phyloP scores from a whole-genome alignment of 2,888 invertebrate species.

The Antitype chi region DNA sequence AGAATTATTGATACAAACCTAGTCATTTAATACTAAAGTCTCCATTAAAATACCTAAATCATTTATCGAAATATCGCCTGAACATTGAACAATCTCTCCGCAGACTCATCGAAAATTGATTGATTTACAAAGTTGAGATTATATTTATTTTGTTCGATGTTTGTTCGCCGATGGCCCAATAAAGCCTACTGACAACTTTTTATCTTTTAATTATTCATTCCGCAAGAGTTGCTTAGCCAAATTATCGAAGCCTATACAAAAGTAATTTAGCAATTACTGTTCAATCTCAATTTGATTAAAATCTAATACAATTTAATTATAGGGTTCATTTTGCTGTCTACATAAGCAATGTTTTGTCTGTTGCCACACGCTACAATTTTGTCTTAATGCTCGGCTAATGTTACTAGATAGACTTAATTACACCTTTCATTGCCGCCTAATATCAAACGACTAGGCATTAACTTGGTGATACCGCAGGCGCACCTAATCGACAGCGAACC shows the following conservation, averaged over 20 bases:
- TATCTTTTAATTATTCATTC: conserved; percentile 56
- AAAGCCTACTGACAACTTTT: conserved; percentile 47
- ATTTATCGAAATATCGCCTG: conserved; percentile 38
- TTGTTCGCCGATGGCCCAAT: conserved; percentile 37
- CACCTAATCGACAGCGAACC: conserved; percentile 46
- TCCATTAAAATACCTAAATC: conserved; percentile 39
- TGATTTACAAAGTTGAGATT: conserved; percentile 55
- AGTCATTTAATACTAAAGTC: conserved; percentile 12
- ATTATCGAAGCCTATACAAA: conserved; percentile 30
- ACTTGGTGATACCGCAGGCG: conserved; percentile 53
- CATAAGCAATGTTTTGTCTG: conserved; percentile 22
- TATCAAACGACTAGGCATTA: conserved; percentile 47
- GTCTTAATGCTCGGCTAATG: conserved; percentile 51
- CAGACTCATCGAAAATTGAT: conserved; percentile 43
- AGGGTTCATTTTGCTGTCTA: conserved; percentile 28
- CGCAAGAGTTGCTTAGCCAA: conserved; percentile 45
- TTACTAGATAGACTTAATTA: conserved; percentile 57
- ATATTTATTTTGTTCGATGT: conserved; percentile 46
- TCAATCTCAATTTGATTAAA: conserved; percentile 32
- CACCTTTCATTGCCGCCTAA: conserved; percentile 48
- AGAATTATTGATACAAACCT: conserved; percentile 2
- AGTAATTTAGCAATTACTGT: conserved; percentile 46
- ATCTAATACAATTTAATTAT: conserved; percentile 43
- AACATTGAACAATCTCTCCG: conserved; percentile 37
- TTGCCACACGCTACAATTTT: conserved; percentile 55